Evolutionary conservation across 2,113 vertebrate genomes (phyloP), one percentile per base, ranked within the genome.

Genomic region (Antidorcas marsupialis): DNA sequence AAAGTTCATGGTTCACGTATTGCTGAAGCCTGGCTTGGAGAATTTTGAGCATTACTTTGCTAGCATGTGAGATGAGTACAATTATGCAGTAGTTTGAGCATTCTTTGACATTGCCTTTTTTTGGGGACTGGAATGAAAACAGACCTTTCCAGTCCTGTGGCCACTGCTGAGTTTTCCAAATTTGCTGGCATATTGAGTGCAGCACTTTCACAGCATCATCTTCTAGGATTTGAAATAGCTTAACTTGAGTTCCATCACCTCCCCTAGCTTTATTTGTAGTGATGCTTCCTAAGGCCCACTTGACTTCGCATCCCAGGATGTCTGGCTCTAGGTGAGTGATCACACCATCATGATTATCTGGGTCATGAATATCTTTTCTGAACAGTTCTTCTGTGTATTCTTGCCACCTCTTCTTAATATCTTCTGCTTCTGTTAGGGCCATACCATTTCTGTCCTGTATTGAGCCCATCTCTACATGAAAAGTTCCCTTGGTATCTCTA

Each of bases 1-100:
- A 17, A 36, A 71, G 17, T 71, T 71, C n/a, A 71, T 0, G 0
- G 64, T 36, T 36, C 17, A 21, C 0, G 1, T 71, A 11, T 71
- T 71, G 9, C 64, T 71, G 64, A 71, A 71, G n/a, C 64, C 64
- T 71, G n/a, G 9, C 33, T 71, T 71, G n/a, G 64, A 71, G 64
- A 71, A 71, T 71, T 71, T 71, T 71, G 64, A 71, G 17, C 17
- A 71, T 71, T 71, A 71, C 17, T 67, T 67, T 19, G 3, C 33
- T 71, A 36, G n/a, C 2, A 1, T 21, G 17, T 71, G 64, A 67
- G 33, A 36, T 21, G 64, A 67, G 8, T 67, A 4, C 33, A 67
- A 0, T 36, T 36, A 2, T 71, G n/a, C 2, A 0, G 64, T 71
- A 71, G 64, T 10, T 21, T 71, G 64, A 71, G 17, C 64, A 71